Base-by-base conservation (phyloP, 2,113 vertebrate genomes). In the Acanthochromis polyacanthus region DNA sequence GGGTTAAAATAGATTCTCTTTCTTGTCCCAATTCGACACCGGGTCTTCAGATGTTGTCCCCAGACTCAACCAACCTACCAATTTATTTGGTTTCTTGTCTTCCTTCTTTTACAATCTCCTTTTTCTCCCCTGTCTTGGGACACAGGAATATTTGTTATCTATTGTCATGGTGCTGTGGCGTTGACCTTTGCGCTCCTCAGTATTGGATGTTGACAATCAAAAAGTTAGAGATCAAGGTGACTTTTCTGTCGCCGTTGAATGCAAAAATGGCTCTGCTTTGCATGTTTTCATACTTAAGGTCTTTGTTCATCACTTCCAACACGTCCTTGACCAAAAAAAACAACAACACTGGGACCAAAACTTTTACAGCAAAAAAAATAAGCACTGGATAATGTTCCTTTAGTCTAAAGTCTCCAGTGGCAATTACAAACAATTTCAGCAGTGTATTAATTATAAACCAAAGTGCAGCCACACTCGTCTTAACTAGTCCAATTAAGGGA, bases 41-140 rank as follows among this genome's bases (percentile, higher is more conserved):
- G 67, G 78, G 28, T 65, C 7, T 79, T 81, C 23, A 68, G 28
- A 52, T 63, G 14, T 66, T 23, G 38, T 87, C 86, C 88, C 83
- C 69, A 74, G 85, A 79, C 75, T 22, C 61, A 65, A 58, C 57
- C 60, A 66, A 38, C 50, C 59, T 79, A 70, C 70, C 82, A 71
- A 86, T 90, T 81, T 67, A 86, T 87, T 88, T 81, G 50, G 68
- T 82, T 89, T 90, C 70, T 59, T 74, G 83, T 88, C 87, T 62
- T 77, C 63, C 76, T 81, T 67, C 75, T 83, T 82, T 87, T 73
- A 71, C 61, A n/a, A 36, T 38, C 75, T 86, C 82, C 40, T 88
- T 80, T 82, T 77, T 88, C 80, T 81, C 52, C 17, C 4, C 71
- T 74, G 32, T 88, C 88, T 52, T 30, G 90, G 84, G 87, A 86